Percentiles rank a stretch among this genome's conserved stretches.
Evolutionary conservation across 2,888 invertebrate species (phyloP).

Genomic region (Branchinecta sandiegonensis): DNA sequence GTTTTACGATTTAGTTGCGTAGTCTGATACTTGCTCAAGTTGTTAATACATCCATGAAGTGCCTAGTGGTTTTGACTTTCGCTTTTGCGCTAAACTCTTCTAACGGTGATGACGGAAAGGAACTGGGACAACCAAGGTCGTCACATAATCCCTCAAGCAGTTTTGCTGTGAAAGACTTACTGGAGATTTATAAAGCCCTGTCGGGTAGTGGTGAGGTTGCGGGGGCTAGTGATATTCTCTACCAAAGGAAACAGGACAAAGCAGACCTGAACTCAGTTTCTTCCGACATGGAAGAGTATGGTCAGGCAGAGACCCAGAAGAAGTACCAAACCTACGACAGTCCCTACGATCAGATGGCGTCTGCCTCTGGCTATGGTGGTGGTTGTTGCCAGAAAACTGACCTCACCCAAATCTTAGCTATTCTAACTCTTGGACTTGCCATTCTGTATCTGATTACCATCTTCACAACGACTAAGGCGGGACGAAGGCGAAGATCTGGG

Average conservation of each 20-base stretch:
- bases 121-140: no score
- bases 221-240: background rate
- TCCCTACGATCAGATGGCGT: background rate
- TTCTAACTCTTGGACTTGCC: slow-evolving; percentile 19
- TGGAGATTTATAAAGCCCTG: background rate
- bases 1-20: no score
- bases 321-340: background rate
- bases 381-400: slow-evolving; percentile 19
- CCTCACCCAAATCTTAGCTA: slow-evolving; percentile 20
- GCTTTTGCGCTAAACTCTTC: no score
- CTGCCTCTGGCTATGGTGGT: slow-evolving; percentile 16
- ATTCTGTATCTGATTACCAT: slow-evolving; percentile 21
- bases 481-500: slow-evolving; percentile 1
- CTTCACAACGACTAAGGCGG: slow-evolving; percentile 21
- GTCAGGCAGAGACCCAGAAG: no score
- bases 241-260: no score
- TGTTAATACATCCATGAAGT: no score
- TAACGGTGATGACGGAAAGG: no score
- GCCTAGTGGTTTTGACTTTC: no score
- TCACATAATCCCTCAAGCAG: no score
- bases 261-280: no score
- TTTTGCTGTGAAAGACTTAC: background rate
- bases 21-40: no score
- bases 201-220: background rate
- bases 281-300: no score